These are phyloP conservation scores for Dicrostonyx torquatus DNA, from an alignment of 2,797 vertebrate genomes.

Conservation along the genomic window DNA sequence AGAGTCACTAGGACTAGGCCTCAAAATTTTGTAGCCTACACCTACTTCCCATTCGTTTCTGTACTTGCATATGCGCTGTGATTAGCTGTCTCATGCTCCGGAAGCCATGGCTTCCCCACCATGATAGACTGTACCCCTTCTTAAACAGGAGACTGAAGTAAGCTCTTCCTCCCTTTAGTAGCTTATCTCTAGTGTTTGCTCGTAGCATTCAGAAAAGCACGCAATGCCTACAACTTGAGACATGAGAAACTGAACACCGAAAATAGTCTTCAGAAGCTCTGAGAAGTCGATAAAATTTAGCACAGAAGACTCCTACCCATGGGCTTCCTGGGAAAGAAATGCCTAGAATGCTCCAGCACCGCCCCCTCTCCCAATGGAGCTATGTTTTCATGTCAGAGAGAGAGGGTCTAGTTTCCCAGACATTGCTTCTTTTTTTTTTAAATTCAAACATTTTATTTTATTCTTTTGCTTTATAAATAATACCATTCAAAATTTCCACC, in stretches of 20 bases:
- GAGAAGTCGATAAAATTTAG: not conserved
- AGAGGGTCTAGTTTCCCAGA: not conserved
- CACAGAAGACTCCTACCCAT: not conserved
- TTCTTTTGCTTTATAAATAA: too few species aligned
- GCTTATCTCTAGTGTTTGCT: not conserved
- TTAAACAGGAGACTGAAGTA: not conserved
- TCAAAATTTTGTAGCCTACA: not conserved
- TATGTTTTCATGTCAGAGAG: not conserved
- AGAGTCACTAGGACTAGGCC: not conserved
- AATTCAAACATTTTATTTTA: too few species aligned
- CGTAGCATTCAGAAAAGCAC: not conserved
- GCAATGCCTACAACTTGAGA: not conserved
- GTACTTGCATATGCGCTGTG: accelerated
- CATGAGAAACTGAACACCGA: not conserved
- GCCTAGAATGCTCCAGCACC: too few species aligned
- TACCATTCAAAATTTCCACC: too few species aligned
- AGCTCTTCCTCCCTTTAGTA: not conserved
- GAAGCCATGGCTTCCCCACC: not conserved
- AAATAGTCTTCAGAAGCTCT: not conserved
- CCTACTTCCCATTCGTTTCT: not conserved
- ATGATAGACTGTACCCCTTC: not conserved
- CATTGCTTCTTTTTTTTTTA: not conserved
- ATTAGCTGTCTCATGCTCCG: not conserved
- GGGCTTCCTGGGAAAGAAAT: not conserved
- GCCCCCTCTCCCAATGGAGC: not conserved